Evolutionary conservation across 2,113 vertebrate species (phyloP).

Genomic region (Tyto alba): DNA sequence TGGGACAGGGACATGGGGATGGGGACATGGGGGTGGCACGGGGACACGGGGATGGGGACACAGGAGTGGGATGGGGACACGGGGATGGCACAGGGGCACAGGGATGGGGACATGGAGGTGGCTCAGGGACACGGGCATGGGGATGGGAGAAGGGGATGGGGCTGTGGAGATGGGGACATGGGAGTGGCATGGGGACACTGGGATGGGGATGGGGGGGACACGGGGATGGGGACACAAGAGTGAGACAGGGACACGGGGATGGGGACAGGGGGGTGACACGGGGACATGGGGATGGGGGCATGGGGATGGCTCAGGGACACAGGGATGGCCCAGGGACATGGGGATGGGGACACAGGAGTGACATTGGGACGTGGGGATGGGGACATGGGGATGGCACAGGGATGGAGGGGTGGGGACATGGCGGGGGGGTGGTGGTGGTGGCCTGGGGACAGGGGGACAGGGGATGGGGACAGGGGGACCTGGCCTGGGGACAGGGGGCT

Average conservation of each 20-base stretch:
- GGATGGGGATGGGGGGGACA: too few relatives aligned
- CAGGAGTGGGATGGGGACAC: neutral
- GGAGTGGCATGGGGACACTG: too few relatives aligned
- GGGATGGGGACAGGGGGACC: neutral
- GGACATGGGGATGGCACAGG: neutral
- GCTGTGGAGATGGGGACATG: neutral
- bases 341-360: neutral
- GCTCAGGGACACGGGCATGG: neutral
- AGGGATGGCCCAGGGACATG: too few relatives aligned
- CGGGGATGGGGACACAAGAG: too few relatives aligned
- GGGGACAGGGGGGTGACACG: too few relatives aligned
- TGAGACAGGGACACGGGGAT: neutral
- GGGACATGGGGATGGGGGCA: neutral
- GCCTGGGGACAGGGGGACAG: neutral
- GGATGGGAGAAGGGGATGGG: neutral
- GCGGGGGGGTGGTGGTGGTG: neutral
- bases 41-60: neutral
- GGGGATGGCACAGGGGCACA: too few relatives aligned
- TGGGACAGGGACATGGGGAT: too few relatives aligned
- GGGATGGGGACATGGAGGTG: neutral
- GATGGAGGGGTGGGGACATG: neutral
- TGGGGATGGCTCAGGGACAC: neutral
- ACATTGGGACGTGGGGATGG: too few relatives aligned
- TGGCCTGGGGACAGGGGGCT: neutral
- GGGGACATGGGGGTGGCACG: neutral